Conservation (phyloP, 2,797 vertebrate genomes). For the Macropodus opercularis region DNA sequence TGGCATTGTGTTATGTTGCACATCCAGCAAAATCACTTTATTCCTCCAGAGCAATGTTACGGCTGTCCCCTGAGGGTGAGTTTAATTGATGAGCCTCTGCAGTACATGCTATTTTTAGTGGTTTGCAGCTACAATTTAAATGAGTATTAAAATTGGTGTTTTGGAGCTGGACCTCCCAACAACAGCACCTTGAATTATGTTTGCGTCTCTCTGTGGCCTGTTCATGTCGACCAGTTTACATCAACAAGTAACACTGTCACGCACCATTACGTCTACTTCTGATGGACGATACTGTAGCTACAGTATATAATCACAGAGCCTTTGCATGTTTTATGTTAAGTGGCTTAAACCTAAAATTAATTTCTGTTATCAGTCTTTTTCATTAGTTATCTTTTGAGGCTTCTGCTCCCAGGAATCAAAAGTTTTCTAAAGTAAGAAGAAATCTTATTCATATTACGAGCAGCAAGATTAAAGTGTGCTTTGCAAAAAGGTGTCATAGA, state of each 20-base stretch:
- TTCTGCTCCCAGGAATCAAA: conserved; percentile 29
- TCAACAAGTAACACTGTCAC: conserved; percentile 10
- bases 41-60: conserved; percentile 62
- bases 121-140: conserved; percentile 72
- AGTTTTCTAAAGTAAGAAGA: conserved; percentile 24
- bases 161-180: conserved; percentile 53
- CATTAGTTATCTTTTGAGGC: conserved; percentile 11
- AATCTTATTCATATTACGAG: conserved; percentile 34
- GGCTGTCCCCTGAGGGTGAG: conserved; percentile 58
- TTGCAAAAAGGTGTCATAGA: neutral
- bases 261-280: conserved; percentile 24
- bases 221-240: conserved; percentile 14
- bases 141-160: conserved; percentile 72
- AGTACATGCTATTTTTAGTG: conserved; percentile 74
- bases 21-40: conserved; percentile 53
- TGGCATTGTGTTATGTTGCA: conserved; percentile 56
- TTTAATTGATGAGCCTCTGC: conserved; percentile 67
- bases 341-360: conserved; percentile 26
- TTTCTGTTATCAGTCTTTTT: conserved; percentile 2
- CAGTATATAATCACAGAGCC: neutral
- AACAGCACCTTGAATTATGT: conserved; percentile 59
- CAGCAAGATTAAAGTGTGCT: conserved; percentile 39
- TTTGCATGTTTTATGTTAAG: conserved; percentile 34
- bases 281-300: conserved; percentile 2
- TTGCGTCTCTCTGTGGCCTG: conserved; percentile 26